Evolutionary conservation across 2,888 invertebrate species (phyloP).

Genomic region (Cantharis rufa): DNA sequence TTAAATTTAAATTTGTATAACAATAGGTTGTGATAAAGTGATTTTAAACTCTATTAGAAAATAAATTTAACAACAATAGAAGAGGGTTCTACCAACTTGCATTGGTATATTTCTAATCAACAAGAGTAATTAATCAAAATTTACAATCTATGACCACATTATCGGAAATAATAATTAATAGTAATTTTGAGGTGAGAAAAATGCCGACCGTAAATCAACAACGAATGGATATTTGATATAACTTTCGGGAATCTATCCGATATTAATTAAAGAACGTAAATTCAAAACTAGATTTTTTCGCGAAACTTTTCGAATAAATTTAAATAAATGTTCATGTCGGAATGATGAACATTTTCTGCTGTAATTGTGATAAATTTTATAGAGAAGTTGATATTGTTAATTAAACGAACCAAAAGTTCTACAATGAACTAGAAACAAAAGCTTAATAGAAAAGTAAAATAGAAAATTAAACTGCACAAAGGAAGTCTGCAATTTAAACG

Average conservation of each 20-base stretch:
- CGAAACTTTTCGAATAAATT: not conserved
- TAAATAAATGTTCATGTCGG: not conserved
- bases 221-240: not conserved
- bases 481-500: conserved; percentile 24
- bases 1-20: conserved; percentile 21
- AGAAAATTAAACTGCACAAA: conserved; percentile 15
- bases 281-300: not conserved
- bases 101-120: not conserved
- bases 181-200: not conserved
- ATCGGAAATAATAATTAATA: not conserved
- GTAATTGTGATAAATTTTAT: not conserved
- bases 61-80: conserved; percentile 16
- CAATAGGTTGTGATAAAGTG: conserved; percentile 21
- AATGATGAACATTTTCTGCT: not conserved
- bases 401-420: not conserved
- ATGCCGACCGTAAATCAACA: not conserved
- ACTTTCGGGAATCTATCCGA: not conserved
- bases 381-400: conserved; percentile 9
- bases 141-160: not conserved
- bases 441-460: conserved; percentile 18
- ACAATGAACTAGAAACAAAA: conserved; percentile 6
- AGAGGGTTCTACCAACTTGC: not conserved
- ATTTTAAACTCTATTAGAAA: conserved; percentile 16
- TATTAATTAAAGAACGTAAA: not conserved
- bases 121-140: not conserved